These are phyloP conservation scores for Perccottus glenii DNA, from an alignment of 2,113 vertebrate species.

Conservation along the genomic window DNA sequence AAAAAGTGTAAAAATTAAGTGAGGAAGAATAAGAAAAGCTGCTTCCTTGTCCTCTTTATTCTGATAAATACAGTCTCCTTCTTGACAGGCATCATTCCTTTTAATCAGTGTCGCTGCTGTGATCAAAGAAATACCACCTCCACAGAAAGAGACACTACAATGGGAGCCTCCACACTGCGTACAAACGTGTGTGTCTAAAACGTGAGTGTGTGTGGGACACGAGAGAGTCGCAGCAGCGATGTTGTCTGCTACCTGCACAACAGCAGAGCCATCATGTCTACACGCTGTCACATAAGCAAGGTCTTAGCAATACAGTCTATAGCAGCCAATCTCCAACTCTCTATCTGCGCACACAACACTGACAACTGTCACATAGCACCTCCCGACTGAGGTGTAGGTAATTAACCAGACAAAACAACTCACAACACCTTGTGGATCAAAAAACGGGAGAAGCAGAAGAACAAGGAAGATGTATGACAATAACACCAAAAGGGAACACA, in stretches of 20 bases:
- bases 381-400: slow-evolving; percentile 62
- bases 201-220: slow-evolving; percentile 11
- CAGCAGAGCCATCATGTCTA: slow-evolving; percentile 69
- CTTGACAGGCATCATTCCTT: slow-evolving; percentile 71
- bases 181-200: slow-evolving; percentile 27
- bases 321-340: slow-evolving; percentile 16
- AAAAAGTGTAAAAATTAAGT: background rate
- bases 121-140: slow-evolving; percentile 71
- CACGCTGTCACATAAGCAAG: slow-evolving; percentile 70
- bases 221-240: slow-evolving; percentile 23
- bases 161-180: slow-evolving; percentile 50
- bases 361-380: slow-evolving; percentile 73
- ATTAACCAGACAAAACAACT: slow-evolving; percentile 76
- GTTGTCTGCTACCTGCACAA: slow-evolving; percentile 47
- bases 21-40: slow-evolving; percentile 11
- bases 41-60: slow-evolving; percentile 47
- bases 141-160: slow-evolving; percentile 64
- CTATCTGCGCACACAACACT: slow-evolving; percentile 8
- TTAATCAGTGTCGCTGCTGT: slow-evolving; percentile 69
- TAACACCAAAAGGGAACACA: slow-evolving; percentile 38
- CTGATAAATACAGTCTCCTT: slow-evolving; percentile 56
- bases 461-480: slow-evolving; percentile 52
- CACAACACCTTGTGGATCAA: slow-evolving; percentile 64
- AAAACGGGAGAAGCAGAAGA: slow-evolving; percentile 46
- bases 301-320: slow-evolving; percentile 61